phyloP scores from a whole-genome alignment of 2,797 vertebrate genomes.

The Notoglanidium macrostoma region DNA sequence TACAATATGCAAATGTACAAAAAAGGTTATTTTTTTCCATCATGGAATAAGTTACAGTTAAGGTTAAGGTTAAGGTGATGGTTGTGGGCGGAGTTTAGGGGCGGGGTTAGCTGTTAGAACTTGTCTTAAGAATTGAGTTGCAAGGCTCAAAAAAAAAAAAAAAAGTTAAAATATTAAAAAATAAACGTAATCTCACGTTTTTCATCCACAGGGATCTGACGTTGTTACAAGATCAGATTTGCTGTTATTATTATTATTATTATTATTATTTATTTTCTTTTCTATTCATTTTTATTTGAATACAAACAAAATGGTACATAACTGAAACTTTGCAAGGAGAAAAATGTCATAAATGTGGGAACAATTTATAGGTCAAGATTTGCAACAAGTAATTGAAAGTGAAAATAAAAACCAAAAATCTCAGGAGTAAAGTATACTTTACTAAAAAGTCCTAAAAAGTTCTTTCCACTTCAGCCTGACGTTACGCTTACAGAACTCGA shows the following conservation, averaged over 20 bases:
- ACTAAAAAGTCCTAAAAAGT: neutral
- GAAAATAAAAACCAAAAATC: neutral
- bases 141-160: neutral
- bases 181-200: neutral
- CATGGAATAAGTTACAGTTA: neutral
- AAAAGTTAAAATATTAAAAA: neutral
- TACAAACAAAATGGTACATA: neutral
- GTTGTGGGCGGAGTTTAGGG: neutral
- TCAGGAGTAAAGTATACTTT: neutral
- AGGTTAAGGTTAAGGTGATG: neutral
- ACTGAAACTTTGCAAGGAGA: neutral
- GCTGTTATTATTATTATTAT: too few species aligned
- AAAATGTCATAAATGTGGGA: neutral
- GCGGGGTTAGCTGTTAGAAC: neutral
- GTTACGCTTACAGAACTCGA: too few species aligned
- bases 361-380: neutral
- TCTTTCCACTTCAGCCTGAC: neutral
- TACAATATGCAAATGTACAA: too few species aligned
- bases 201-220: neutral
- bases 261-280: too few species aligned
- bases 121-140: neutral
- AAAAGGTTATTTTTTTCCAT: too few species aligned
- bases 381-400: too few species aligned
- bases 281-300: too few species aligned
- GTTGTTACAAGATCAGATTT: too few species aligned